Evolutionary conservation across 2,113 vertebrate genomes (phyloP).

Genomic region (Esox niger): DNA sequence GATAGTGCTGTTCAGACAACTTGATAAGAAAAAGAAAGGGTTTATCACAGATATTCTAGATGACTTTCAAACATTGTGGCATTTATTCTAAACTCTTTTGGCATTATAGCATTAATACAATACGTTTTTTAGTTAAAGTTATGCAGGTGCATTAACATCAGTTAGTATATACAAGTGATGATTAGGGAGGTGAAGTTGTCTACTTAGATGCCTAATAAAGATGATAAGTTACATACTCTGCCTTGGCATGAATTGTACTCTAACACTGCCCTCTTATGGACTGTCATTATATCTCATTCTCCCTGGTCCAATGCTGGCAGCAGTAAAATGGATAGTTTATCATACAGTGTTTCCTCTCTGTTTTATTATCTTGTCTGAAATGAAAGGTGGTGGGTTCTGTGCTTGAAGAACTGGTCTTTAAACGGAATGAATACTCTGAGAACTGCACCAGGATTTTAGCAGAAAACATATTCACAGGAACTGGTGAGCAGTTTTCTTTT

Average conservation of each 20-base stretch:
- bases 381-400: conserved; percentile 77
- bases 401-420: conserved; percentile 77
- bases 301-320: not conserved
- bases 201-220: too few species aligned
- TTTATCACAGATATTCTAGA: too few species aligned
- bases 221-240: too few species aligned
- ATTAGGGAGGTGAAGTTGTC: too few species aligned
- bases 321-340: not conserved
- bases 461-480: conserved; percentile 35
- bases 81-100: too few species aligned
- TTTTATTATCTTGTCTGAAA: conserved; percentile 21
- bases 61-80: too few species aligned
- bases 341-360: conserved; percentile 19
- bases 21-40: too few species aligned
- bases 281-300: conserved; percentile 20
- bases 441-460: conserved; percentile 78
- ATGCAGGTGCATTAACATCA: too few species aligned
- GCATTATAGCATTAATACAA: too few species aligned
- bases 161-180: too few species aligned
- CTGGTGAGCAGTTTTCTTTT: conserved; percentile 74
- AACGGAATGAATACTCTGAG: conserved; percentile 82
- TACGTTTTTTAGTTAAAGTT: too few species aligned
- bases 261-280: conserved; percentile 61
- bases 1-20: too few species aligned
- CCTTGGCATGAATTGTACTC: not conserved